Conservation (phyloP, 2,113 vertebrate species). For the Edolisoma coerulescens region DNA sequence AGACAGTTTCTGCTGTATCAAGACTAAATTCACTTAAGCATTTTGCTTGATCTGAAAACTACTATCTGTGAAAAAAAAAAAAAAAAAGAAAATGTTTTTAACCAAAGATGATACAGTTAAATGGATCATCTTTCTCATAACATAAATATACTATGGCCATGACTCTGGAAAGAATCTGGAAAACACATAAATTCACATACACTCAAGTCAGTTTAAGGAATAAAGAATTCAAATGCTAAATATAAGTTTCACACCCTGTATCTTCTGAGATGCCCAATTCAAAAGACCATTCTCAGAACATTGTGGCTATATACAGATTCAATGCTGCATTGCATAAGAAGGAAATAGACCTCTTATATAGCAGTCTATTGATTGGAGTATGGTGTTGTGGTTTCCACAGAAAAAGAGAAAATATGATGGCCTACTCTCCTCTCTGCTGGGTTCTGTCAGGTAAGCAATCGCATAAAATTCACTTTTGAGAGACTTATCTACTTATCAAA, state of each 20-base stretch:
- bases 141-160: background rate
- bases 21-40: background rate
- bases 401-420: background rate
- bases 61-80: background rate
- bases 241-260: background rate
- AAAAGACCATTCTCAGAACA: background rate
- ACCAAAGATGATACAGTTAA: background rate
- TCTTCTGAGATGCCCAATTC: background rate
- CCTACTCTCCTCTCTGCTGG: fast-evolving
- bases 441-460: background rate
- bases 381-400: background rate
- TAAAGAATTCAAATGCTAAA: background rate
- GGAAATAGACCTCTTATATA: background rate
- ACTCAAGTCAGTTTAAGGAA: background rate
- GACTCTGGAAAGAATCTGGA: background rate
- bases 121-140: background rate
- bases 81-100: background rate
- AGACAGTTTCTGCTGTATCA: background rate
- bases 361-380: background rate
- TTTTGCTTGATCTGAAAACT: background rate
- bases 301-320: background rate
- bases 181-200: background rate
- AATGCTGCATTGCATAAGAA: background rate
- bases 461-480: background rate
- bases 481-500: background rate